A percentile compares a stretch with the other conserved stretches of the same genome.
Evolutionary conservation across 2,888 invertebrate genomes (phyloP).

Genomic region (Cataglyphis altisquamis): DNA sequence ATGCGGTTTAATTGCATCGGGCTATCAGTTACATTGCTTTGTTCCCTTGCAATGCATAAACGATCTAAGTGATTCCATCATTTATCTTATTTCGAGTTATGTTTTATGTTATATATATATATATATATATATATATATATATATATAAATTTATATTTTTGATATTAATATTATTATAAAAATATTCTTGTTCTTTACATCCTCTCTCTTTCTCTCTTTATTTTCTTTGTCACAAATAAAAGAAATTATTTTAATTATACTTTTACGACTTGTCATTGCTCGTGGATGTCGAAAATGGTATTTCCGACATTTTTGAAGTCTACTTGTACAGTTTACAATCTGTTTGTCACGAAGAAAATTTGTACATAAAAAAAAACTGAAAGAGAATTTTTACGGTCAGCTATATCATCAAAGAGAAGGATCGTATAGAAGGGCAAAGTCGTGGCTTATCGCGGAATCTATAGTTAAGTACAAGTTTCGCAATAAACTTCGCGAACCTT

Average conservation of each 20-base stretch:
- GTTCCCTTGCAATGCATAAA: slow-evolving; percentile 33
- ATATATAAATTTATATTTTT: not conserved
- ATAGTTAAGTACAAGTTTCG: slow-evolving; percentile 54
- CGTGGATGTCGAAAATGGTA: not conserved
- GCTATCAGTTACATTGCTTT: not conserved
- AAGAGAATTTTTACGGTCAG: slow-evolving; percentile 25
- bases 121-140: not conserved
- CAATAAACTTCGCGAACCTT: slow-evolving; percentile 60
- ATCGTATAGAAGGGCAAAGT: slow-evolving; percentile 22
- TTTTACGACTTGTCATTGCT: not conserved
- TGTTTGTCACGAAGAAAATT: not conserved
- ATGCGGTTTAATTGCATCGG: slow-evolving; percentile 59
- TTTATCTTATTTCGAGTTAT: not conserved
- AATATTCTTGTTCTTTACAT: not conserved
- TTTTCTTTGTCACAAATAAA: not conserved
- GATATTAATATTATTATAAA: not conserved
- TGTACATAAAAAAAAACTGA: not conserved
- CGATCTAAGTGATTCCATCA: not conserved
- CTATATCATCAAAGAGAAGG: slow-evolving; percentile 8
- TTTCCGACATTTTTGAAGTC: slow-evolving; percentile 10
- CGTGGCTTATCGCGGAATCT: slow-evolving; percentile 52
- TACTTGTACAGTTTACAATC: not conserved
- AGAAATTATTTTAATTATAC: not conserved
- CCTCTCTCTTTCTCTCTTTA: not conserved
- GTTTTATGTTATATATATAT: not conserved